These are phyloP conservation scores for Myioborus miniatus DNA, from an alignment of 2,797 vertebrate genomes.

Conservation along the genomic window DNA sequence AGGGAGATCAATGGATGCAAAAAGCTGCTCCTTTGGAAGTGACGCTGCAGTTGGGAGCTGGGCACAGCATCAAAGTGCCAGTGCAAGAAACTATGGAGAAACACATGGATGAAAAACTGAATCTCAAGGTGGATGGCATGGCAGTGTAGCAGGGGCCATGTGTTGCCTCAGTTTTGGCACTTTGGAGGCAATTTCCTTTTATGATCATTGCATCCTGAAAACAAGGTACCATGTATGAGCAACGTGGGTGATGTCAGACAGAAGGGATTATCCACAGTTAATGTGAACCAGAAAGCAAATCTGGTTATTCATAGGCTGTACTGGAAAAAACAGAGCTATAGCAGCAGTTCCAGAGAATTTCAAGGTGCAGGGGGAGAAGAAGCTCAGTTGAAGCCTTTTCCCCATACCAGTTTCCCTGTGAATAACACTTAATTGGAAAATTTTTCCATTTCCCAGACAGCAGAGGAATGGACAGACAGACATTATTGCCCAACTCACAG, in stretches of 20 bases:
- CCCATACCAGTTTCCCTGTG: not conserved
- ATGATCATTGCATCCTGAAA: not conserved
- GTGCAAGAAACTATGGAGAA: not conserved
- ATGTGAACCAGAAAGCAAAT: not conserved
- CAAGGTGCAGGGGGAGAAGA: not conserved
- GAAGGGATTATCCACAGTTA: not conserved
- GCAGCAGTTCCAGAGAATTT: not conserved
- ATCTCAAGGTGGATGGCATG: not conserved
- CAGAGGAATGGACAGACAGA: not conserved
- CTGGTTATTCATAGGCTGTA: not conserved
- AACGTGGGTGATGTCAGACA: not conserved
- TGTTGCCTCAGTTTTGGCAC: not conserved
- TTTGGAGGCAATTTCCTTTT: not conserved
- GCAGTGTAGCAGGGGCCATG: not conserved
- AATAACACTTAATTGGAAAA: not conserved
- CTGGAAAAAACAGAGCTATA: not conserved
- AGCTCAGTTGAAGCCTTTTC: not conserved
- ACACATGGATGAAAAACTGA: not conserved
- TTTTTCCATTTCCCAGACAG: not conserved
- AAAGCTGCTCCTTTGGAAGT: not conserved
- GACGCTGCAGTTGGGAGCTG: not conserved
- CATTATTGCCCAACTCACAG: not conserved
- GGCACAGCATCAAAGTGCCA: fast-evolving
- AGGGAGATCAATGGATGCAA: not conserved
- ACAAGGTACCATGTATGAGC: fast-evolving